Evolutionary conservation across 2,797 vertebrate genomes (phyloP), one percentile per base, ranked within the genome.

Genomic region (Podarcis lilfordi): DNA sequence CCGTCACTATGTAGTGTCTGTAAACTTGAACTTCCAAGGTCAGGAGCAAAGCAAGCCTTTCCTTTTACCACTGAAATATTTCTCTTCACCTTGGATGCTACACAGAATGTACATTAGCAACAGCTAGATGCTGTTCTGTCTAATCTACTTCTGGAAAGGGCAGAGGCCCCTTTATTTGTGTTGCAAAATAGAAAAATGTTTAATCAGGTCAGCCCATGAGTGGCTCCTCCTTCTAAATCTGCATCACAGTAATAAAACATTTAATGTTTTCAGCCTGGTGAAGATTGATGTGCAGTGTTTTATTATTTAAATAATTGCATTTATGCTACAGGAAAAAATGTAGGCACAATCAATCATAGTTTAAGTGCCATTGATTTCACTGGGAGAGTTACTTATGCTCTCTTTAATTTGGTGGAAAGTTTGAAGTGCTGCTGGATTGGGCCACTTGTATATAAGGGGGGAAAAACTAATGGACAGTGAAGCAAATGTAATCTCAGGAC

Each of bases 1-100:
- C 29, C 13, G 11, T 32, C 0, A 3, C 32, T 87, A 88, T 83
- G 27, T 76, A 2, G 64, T 71, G 64, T 80, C 86, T 43, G 92
- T 87, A 86, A 89, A 76, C 82, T 86, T 89, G 74, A 85, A 64
- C 79, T 81, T 79, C 64, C 88, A 92, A 13, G 75, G 32, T 84
- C 61, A 92, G 71, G 13, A 0, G 80, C 88, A 71, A 90, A 92
- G 92, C 91, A 93, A 91, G 90, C 89, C 92, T 93, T 94, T 91
- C 90, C 92, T 0, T 82, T 75, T 84, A 29, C 90, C 76, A 86
- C 77, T 89, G 91, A 85, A 92, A 72, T 80, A 88, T 55, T 55
- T 15, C 27, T 84, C 92, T 92, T 93, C 90, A 88, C 81, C 59
- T 80, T 89, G 89, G 89, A 86, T 94, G 75, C 35, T 29, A 37